These are phyloP conservation scores for Hirtodrosophila duncani DNA, from an alignment of 2,888 invertebrate genomes.

Conservation along the genomic window DNA sequence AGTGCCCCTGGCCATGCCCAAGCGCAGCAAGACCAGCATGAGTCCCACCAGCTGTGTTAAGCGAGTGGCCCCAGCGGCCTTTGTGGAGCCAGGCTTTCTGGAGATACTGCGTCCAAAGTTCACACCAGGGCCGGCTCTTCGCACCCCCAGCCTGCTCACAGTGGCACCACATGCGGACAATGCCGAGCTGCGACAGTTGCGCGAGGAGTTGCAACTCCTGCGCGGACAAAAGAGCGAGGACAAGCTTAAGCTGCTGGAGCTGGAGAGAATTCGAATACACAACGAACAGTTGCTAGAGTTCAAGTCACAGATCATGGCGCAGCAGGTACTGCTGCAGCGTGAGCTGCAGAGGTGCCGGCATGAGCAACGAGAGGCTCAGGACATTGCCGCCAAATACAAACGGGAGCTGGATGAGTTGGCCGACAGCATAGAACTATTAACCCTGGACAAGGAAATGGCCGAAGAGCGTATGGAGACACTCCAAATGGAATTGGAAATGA, in stretches of 20 bases:
- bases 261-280: constrained; percentile 92
- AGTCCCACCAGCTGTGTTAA: constrained; percentile 79
- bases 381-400: constrained; percentile 88
- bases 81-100: constrained; percentile 94
- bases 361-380: constrained; percentile 91
- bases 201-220: constrained; percentile 93
- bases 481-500: constrained; percentile 91
- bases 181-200: constrained; percentile 49
- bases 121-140: constrained; percentile 89
- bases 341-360: constrained; percentile 91
- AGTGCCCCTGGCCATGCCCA: constrained; percentile 69
- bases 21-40: constrained; percentile 73
- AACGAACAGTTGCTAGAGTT: constrained; percentile 95
- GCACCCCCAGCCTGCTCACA: constrained; percentile 81
- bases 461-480: constrained; percentile 93
- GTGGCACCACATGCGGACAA: constrained; percentile 34
- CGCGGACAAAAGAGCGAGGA: constrained; percentile 92
- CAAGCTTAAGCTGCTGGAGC: constrained; percentile 91
- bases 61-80: constrained; percentile 84
- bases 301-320: constrained; percentile 95
- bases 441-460: constrained; percentile 99
- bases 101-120: constrained; percentile 93
- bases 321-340: constrained; percentile 89
- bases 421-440: constrained; percentile 97
- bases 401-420: constrained; percentile 95